These are phyloP conservation scores for Synergus japonicus DNA, from an alignment of 2,888 invertebrate genomes.

Conservation along the genomic window DNA sequence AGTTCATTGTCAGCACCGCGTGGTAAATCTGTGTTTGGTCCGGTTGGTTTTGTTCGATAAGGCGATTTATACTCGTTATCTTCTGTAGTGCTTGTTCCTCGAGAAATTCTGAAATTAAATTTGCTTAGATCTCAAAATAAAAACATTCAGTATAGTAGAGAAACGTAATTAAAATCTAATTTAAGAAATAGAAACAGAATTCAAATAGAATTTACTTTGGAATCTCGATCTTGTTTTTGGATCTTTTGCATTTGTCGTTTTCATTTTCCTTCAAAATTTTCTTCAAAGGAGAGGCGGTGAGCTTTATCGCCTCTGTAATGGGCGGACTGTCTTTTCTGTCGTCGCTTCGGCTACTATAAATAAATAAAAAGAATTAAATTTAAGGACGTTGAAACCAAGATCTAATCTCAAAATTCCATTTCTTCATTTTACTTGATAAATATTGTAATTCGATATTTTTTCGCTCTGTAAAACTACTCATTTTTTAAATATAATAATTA, in stretches of 20 bases:
- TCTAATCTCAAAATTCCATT: too few relatives aligned
- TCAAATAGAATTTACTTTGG: conserved; percentile 75
- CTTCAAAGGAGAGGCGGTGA: conserved; percentile 73
- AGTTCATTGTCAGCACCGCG: conserved; percentile 89
- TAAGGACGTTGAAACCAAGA: neutral
- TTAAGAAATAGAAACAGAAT: conserved; percentile 47
- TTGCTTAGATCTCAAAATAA: neutral
- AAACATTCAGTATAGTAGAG: conserved; percentile 16
- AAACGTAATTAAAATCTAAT: neutral
- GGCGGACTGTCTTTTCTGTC: conserved; percentile 73
- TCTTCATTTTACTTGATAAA: too few relatives aligned
- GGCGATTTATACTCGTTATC: conserved; percentile 82
- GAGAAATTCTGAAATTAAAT: conserved; percentile 69
- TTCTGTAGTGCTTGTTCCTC: conserved; percentile 77
- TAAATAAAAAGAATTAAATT: conserved; percentile 19
- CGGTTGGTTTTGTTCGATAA: conserved; percentile 80
- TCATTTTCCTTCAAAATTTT: conserved; percentile 70
- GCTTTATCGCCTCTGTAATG: conserved; percentile 73
- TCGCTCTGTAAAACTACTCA: too few relatives aligned
- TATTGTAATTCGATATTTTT: too few relatives aligned
- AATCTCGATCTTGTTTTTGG: conserved; percentile 76
- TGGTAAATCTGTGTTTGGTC: conserved; percentile 85
- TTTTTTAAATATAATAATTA: too few relatives aligned
- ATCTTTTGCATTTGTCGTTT: conserved; percentile 73
- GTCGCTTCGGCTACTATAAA: conserved; percentile 70